Evolutionary conservation across 2,113 vertebrate species (phyloP).

Genomic region (Hyla sarda): DNA sequence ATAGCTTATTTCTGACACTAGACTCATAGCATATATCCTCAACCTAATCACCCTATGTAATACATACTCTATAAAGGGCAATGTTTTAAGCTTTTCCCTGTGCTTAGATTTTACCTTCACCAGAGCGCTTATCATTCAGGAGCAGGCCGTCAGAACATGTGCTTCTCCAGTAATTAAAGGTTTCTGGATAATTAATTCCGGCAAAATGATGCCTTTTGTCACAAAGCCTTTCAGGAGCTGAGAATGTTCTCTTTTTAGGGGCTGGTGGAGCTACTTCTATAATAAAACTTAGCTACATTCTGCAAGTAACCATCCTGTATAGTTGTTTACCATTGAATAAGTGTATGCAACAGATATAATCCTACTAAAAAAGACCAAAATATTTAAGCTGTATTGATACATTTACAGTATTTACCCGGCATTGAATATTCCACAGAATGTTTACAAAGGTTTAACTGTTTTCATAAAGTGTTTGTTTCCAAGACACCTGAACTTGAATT

Average conservation of each 20-base stretch:
- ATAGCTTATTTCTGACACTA: background rate
- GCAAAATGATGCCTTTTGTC: background rate
- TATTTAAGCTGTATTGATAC: background rate
- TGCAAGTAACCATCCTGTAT: background rate
- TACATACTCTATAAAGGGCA: background rate
- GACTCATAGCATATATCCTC: background rate
- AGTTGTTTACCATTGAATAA: background rate
- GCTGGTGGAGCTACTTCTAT: background rate
- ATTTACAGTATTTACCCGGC: background rate
- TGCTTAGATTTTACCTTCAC: background rate
- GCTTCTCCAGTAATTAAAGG: background rate
- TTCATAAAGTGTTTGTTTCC: constrained; percentile 15
- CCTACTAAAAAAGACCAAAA: background rate
- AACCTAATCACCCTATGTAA: background rate
- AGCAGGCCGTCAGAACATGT: background rate
- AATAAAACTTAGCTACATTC: background rate
- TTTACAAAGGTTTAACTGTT: constrained; percentile 12
- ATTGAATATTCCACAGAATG: background rate
- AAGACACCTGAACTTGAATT: constrained; percentile 15
- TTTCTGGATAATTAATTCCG: constrained; percentile 1
- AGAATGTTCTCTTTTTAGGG: background rate
- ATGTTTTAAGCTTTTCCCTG: background rate
- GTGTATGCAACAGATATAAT: background rate
- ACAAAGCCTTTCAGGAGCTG: background rate
- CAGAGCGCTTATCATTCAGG: background rate